Evolutionary conservation across 2,797 vertebrate genomes (phyloP).

Genomic region (Lithobates sylvaticus): DNA sequence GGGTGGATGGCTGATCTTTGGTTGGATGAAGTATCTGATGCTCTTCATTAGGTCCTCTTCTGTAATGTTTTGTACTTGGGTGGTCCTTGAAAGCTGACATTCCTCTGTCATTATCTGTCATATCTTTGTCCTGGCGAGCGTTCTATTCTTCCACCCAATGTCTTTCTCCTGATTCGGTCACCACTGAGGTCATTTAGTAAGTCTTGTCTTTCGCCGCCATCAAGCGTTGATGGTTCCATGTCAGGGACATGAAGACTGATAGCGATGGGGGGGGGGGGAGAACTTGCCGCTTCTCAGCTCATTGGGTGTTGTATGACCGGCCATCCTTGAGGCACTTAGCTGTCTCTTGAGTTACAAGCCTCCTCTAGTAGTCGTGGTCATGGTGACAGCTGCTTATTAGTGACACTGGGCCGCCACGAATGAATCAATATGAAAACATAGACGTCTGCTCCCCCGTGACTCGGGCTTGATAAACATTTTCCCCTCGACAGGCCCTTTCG

Average conservation of each 20-base stretch:
- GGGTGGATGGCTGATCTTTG: too few relatives aligned
- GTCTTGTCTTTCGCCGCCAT: not conserved
- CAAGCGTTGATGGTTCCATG: not conserved
- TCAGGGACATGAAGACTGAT: not conserved
- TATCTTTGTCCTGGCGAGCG: not conserved
- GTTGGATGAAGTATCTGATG: not conserved
- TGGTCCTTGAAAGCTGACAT: not conserved
- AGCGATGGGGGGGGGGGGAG: not conserved
- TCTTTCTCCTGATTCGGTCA: not conserved
- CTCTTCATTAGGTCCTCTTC: not conserved
- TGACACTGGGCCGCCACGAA: not conserved
- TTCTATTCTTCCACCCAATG: not conserved
- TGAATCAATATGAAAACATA: slow-evolving; percentile 23
- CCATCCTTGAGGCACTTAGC: slow-evolving; percentile 19
- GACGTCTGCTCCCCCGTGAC: slow-evolving; percentile 28
- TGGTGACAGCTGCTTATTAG: slow-evolving; percentile 6
- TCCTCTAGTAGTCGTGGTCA: not conserved
- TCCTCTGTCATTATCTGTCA: not conserved
- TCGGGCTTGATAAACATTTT: slow-evolving; percentile 12
- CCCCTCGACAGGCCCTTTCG: not conserved
- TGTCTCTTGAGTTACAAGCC: slow-evolving; percentile 10
- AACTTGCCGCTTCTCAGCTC: not conserved
- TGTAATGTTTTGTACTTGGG: not conserved
- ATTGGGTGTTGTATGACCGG: not conserved
- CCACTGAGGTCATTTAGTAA: not conserved